Evolutionary conservation across 1,140 invertebrate genomes (phyloP).

Genomic region (Brachystomella parvula): DNA sequence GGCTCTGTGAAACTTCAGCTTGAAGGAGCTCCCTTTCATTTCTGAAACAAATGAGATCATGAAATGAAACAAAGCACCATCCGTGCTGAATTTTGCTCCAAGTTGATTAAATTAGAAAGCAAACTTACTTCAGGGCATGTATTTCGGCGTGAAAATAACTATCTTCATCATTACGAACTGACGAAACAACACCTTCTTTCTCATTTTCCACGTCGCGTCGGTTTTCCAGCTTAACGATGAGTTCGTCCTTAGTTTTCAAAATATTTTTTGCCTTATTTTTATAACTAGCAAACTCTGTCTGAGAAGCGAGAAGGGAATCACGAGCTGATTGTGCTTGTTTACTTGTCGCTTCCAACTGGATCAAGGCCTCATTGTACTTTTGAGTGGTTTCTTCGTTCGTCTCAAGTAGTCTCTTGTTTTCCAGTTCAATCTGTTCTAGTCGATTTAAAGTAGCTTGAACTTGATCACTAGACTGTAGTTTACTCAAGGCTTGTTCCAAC

Average conservation of each 20-base stretch:
- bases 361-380: background rate
- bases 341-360: conserved; percentile 8
- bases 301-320: conserved; percentile 15
- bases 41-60: conserved; percentile 13
- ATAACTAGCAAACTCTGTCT: conserved; percentile 29
- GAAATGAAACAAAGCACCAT: background rate
- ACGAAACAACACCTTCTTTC: background rate
- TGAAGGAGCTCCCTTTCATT: conserved; percentile 34
- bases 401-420: conserved; percentile 21
- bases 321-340: conserved; percentile 21
- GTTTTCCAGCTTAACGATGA: conserved; percentile 28
- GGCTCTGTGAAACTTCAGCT: conserved; percentile 32
- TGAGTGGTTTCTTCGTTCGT: conserved; percentile 16
- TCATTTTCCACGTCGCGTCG: background rate
- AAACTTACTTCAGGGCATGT: conserved; percentile 21
- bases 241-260: conserved; percentile 33
- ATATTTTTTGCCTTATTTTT: conserved; percentile 37
- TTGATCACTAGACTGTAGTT: conserved; percentile 22
- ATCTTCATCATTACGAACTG: background rate
- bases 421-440: conserved; percentile 27
- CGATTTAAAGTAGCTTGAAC: conserved; percentile 22
- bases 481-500: conserved; percentile 25
- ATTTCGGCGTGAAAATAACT: conserved; percentile 25
- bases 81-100: background rate
- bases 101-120: too few species aligned